phyloP scores from a whole-genome alignment of 2,888 invertebrate species.

The Asteroscopus sphinx region DNA sequence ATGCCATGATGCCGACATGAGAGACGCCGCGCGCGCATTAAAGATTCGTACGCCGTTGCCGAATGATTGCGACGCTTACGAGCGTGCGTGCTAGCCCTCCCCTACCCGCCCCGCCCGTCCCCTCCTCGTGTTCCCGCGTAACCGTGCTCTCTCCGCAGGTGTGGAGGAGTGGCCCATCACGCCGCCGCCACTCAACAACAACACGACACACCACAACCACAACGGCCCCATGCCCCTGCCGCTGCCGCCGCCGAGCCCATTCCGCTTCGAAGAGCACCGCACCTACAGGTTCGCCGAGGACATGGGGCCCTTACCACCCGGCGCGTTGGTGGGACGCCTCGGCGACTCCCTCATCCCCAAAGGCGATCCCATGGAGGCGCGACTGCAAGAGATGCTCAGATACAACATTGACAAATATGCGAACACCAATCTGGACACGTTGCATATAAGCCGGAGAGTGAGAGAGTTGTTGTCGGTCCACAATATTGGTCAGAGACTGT shows the following conservation, averaged over 20 bases:
- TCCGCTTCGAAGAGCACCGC: constrained; percentile 95
- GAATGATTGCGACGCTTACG: constrained; percentile 75
- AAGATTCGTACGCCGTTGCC: constrained; percentile 70
- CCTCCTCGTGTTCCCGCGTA: constrained; percentile 94
- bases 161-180: constrained; percentile 87
- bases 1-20: constrained; percentile 67
- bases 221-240: constrained; percentile 86
- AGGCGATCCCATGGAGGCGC: constrained; percentile 97
- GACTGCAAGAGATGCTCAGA: constrained; percentile 97
- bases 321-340: constrained; percentile 95
- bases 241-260: constrained; percentile 91
- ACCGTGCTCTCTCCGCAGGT: constrained; percentile 87
- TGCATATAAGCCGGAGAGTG: constrained; percentile 97
- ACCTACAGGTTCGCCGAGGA: constrained; percentile 96
- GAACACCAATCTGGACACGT: constrained; percentile 97
- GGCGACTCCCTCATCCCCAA: constrained; percentile 98
- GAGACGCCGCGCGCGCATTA: constrained; percentile 75
- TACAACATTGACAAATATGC: constrained; percentile 99
- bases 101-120: constrained; percentile 82
- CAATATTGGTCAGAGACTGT: constrained; percentile 99
- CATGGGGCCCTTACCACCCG: constrained; percentile 93
- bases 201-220: constrained; percentile 89
- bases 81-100: constrained; percentile 68
- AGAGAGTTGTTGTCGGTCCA: constrained; percentile 98
- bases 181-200: constrained; percentile 89